These are phyloP conservation scores for Lottia gigantea DNA, from an alignment of 2,888 invertebrate genomes.

Conservation along the genomic window DNA sequence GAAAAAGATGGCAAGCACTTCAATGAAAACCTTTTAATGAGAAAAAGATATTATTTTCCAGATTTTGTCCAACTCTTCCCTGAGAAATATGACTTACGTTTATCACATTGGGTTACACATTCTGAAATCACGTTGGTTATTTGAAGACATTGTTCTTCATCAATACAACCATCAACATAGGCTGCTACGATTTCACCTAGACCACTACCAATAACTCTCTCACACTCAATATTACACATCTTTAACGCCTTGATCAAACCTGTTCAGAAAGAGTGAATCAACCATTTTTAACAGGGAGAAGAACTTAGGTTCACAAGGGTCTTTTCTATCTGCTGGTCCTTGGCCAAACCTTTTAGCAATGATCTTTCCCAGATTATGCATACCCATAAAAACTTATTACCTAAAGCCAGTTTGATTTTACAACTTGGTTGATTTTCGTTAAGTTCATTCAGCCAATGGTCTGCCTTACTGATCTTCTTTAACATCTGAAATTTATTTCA, in stretches of 20 bases:
- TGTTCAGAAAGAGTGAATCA: conserved; percentile 10
- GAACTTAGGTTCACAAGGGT: neutral
- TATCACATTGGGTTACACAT: neutral
- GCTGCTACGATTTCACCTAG: conserved; percentile 43
- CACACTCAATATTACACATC: conserved; percentile 24
- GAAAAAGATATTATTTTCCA: too few relatives aligned
- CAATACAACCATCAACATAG: conserved; percentile 41
- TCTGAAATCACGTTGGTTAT: conserved; percentile 32
- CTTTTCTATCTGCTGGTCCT: neutral
- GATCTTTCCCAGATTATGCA: too few relatives aligned
- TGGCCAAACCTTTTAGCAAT: too few relatives aligned
- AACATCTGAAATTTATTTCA: too few relatives aligned
- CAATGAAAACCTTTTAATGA: too few relatives aligned
- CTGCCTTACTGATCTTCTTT: too few relatives aligned
- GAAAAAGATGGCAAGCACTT: too few relatives aligned
- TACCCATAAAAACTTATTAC: neutral
- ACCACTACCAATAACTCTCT: conserved; percentile 37
- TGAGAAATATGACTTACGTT: neutral
- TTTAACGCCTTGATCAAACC: conserved; percentile 33
- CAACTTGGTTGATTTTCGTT: too few relatives aligned
- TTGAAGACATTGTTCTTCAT: conserved; percentile 37
- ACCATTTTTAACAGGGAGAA: neutral
- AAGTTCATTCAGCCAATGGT: too few relatives aligned
- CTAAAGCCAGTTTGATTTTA: too few relatives aligned
- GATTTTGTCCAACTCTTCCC: too few relatives aligned